Conservation (phyloP, 2,888 invertebrate species). For the Caenorhabditis sp. region DNA sequence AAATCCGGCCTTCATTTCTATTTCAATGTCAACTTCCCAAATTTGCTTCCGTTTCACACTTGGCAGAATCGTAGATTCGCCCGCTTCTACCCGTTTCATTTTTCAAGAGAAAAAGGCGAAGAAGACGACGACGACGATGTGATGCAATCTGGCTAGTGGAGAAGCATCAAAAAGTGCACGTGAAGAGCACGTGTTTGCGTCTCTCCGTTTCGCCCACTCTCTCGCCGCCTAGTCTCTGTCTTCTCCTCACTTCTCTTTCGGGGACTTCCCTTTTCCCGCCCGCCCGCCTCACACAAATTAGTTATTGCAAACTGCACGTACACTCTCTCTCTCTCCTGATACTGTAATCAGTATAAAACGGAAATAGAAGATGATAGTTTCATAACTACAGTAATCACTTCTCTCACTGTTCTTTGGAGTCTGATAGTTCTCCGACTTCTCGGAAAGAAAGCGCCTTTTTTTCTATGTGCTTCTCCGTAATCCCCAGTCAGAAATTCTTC, state of each 20-base stretch:
- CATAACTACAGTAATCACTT: background rate
- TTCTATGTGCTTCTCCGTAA: too few species aligned
- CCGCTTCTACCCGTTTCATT: too few species aligned
- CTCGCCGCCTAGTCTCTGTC: conserved; percentile 10
- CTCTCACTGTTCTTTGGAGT: background rate
- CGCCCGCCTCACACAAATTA: conserved; percentile 17
- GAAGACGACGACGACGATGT: conserved; percentile 6
- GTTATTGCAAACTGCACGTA: conserved; percentile 43
- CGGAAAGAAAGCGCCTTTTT: background rate
- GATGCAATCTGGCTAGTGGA: conserved; percentile 45
- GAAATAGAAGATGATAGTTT: background rate
- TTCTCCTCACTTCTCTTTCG: conserved; percentile 24
- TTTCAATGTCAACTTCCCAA: too few species aligned
- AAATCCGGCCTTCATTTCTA: conserved; percentile 34
- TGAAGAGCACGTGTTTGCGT: conserved; percentile 28
- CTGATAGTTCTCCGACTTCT: conserved; percentile 1
- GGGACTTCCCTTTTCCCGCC: conserved; percentile 35
- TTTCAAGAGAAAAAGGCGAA: background rate
- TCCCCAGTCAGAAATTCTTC: too few species aligned
- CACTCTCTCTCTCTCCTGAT: conserved; percentile 2
- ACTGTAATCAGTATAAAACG: conserved; percentile 42
- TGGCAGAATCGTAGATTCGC: conserved; percentile 3
- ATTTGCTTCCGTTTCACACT: background rate
- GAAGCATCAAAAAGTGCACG: conserved; percentile 45
- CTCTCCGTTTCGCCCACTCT: too few species aligned